These are phyloP conservation scores for Leptodactylus fallax DNA, from an alignment of 2,797 vertebrate genomes.

Conservation along the genomic window DNA sequence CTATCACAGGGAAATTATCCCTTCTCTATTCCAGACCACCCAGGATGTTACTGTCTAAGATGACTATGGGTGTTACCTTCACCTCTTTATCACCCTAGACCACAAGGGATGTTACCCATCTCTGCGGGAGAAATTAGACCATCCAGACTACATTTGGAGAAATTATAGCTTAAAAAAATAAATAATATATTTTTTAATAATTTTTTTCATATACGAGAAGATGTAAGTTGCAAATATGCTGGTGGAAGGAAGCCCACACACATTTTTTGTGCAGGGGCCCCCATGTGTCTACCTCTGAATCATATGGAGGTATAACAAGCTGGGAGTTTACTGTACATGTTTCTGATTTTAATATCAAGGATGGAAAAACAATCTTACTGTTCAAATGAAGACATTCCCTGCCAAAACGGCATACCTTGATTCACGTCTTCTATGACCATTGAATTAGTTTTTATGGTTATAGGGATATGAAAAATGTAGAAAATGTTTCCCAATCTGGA, in stretches of 20 bases:
- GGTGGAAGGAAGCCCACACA: not conserved
- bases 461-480: slow-evolving; percentile 29
- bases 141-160: too few relatives aligned
- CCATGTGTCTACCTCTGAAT: not conserved
- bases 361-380: slow-evolving; percentile 3
- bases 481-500: not conserved
- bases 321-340: not conserved
- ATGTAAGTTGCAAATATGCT: not conserved
- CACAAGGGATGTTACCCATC: too few relatives aligned
- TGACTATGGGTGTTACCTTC: too few relatives aligned
- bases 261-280: not conserved
- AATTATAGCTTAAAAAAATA: too few relatives aligned
- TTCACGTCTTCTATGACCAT: not conserved
- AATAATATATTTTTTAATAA: too few relatives aligned
- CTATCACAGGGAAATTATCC: too few relatives aligned
- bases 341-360: slow-evolving; percentile 9
- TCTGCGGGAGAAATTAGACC: too few relatives aligned
- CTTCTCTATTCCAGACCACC: too few relatives aligned
- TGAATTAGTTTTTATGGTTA: slow-evolving; percentile 23
- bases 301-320: not conserved
- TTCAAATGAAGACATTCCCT: not conserved
- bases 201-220: not conserved
- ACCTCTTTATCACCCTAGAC: too few relatives aligned
- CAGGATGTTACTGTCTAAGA: too few relatives aligned
- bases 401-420: not conserved